Evolutionary conservation across 2,888 invertebrate species (phyloP).

Genomic region (Scotopteryx bipunctaria): DNA sequence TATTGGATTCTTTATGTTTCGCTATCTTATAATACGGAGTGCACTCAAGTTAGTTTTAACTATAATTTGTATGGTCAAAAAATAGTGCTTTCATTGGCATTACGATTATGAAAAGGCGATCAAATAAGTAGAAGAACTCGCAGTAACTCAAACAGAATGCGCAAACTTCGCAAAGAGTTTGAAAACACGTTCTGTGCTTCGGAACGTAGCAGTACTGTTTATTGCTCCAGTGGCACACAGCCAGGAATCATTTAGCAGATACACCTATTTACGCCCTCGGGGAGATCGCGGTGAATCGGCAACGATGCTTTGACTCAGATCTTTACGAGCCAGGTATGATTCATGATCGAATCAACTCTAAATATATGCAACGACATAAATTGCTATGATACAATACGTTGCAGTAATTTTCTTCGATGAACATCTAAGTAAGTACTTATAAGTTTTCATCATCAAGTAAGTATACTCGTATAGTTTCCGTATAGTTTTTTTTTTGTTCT

Average conservation of each 20-base stretch:
- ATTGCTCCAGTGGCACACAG: constrained; percentile 23
- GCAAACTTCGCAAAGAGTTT: too few relatives aligned
- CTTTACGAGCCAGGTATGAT: constrained; percentile 8
- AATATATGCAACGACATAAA: background rate
- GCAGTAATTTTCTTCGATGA: background rate
- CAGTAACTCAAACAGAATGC: too few relatives aligned
- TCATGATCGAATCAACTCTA: background rate
- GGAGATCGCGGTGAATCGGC: constrained; percentile 3
- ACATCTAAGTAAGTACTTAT: too few relatives aligned
- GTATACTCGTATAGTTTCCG: background rate
- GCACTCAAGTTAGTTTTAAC: too few relatives aligned
- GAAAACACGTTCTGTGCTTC: background rate
- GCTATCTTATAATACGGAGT: too few relatives aligned
- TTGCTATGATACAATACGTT: background rate
- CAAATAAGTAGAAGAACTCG: too few relatives aligned
- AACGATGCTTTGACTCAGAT: constrained; percentile 6
- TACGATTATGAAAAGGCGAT: too few relatives aligned
- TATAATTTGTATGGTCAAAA: too few relatives aligned
- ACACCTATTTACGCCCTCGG: constrained; percentile 21
- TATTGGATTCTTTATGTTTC: too few relatives aligned
- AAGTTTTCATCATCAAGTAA: background rate
- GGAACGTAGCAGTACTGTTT: constrained; percentile 2
- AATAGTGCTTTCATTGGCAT: too few relatives aligned
- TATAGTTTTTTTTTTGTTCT: background rate
- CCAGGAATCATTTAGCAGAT: constrained; percentile 20